These are phyloP conservation scores for Piaya cayana DNA, from an alignment of 2,113 vertebrate genomes.

Conservation along the genomic window DNA sequence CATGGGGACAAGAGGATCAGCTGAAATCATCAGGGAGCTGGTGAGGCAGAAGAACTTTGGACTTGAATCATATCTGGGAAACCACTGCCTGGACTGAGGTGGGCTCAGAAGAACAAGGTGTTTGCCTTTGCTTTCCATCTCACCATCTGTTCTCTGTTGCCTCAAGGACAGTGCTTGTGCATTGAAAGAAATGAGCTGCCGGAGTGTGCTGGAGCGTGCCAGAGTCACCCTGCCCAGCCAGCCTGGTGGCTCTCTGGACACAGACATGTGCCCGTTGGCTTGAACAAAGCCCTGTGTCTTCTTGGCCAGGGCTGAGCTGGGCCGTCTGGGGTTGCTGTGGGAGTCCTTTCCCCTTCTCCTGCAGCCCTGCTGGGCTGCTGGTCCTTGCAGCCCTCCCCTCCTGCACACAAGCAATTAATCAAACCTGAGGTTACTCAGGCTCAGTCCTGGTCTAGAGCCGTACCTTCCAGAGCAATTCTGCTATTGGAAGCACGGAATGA, in stretches of 20 bases:
- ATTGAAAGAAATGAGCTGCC: not conserved
- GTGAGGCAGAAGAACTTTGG: not conserved
- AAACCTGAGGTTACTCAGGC: not conserved
- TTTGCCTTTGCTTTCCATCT: not conserved
- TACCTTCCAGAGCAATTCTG: not conserved
- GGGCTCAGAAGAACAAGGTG: not conserved
- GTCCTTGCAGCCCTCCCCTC: not conserved
- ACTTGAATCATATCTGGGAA: not conserved
- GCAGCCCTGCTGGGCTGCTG: not conserved
- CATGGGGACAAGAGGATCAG: not conserved
- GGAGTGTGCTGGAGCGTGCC: not conserved
- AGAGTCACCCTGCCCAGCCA: not conserved
- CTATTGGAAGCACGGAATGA: rapidly evolving
- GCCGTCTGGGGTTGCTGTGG: not conserved
- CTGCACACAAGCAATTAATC: rapidly evolving
- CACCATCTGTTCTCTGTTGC: not conserved
- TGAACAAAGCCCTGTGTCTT: not conserved
- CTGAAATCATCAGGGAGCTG: not conserved
- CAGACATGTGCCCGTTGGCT: not conserved
- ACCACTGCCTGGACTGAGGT: not conserved
- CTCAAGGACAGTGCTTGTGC: not conserved
- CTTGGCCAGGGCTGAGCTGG: not conserved
- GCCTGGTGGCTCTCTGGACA: not conserved
- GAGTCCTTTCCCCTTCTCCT: not conserved
- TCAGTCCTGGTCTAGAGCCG: not conserved